Evolutionary conservation across 2,113 vertebrate species (phyloP).

Genomic region (Colossoma macropomum): DNA sequence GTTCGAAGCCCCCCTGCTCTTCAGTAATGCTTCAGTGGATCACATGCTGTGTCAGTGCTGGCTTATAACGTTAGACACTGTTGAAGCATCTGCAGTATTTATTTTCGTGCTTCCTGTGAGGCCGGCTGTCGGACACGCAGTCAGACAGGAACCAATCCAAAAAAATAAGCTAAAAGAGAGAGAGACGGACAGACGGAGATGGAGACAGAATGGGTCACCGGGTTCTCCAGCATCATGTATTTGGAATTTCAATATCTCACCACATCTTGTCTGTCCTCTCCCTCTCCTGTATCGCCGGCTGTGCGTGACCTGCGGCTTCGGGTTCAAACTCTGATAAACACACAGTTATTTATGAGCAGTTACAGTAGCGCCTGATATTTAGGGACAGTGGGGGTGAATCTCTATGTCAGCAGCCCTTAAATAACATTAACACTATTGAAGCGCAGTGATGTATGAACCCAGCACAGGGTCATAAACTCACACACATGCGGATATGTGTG

Average conservation of each 20-base stretch:
- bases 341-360: constrained; percentile 43
- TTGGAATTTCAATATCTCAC: constrained; percentile 20
- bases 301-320: constrained; percentile 6
- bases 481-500: background rate
- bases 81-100: constrained; percentile 20
- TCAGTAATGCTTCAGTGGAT: background rate
- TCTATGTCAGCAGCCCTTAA: constrained; percentile 49
- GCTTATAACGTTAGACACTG: background rate
- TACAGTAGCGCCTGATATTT: constrained; percentile 47
- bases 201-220: background rate
- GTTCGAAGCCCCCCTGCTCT: background rate
- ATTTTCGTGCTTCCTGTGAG: constrained; percentile 32
- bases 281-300: background rate
- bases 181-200: constrained; percentile 3
- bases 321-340: constrained; percentile 45
- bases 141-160: background rate
- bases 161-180: background rate
- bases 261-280: constrained; percentile 11
- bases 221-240: constrained; percentile 29
- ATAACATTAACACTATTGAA: constrained; percentile 35
- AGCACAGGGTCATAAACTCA: constrained; percentile 11
- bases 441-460: constrained; percentile 35
- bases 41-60: background rate
- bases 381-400: constrained; percentile 38
- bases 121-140: background rate